Conservation (phyloP, 2,888 invertebrate species). For the Pristionchus entomophagus region DNA sequence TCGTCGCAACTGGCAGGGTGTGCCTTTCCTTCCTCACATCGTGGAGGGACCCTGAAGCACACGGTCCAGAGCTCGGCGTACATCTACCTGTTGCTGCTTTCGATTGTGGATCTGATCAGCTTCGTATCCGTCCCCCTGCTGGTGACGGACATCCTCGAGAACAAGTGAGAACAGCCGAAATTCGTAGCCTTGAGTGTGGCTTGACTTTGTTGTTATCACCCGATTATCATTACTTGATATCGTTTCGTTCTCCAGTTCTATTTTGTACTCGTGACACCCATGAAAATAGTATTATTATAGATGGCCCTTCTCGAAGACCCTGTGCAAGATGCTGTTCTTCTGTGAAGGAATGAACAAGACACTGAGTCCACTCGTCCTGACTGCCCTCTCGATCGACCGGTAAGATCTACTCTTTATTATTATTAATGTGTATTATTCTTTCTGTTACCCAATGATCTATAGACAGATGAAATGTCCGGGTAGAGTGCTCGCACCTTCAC, state of each 20-base stretch:
- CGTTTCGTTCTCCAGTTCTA: no score
- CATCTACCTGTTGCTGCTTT: slow-evolving; percentile 72
- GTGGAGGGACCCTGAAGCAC: slow-evolving; percentile 55
- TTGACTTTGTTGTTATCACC: slow-evolving; percentile 50
- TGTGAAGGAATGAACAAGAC: slow-evolving; percentile 74
- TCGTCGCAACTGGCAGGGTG: slow-evolving; percentile 65
- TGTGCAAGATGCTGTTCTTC: slow-evolving; percentile 66
- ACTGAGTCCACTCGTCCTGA: slow-evolving; percentile 70
- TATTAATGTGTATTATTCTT: no score
- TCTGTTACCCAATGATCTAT: no score
- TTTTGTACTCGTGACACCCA: no score
- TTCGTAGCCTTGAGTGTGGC: no score
- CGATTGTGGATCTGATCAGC: slow-evolving; percentile 71
- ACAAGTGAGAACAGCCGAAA: no score
- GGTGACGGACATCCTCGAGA: slow-evolving; percentile 67
- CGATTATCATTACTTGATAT: no score
- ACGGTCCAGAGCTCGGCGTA: slow-evolving; percentile 71
- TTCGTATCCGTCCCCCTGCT: slow-evolving; percentile 71
- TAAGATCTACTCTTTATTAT: slow-evolving; percentile 39
- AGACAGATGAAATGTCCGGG: no score
- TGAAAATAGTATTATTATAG: no score
- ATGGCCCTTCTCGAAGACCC: slow-evolving; percentile 63
- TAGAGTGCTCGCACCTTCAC: no score
- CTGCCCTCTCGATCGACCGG: slow-evolving; percentile 71
- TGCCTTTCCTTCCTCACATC: slow-evolving; percentile 39